Conservation (phyloP, 2,888 invertebrate species). For the Agriopis leucophaearia region DNA sequence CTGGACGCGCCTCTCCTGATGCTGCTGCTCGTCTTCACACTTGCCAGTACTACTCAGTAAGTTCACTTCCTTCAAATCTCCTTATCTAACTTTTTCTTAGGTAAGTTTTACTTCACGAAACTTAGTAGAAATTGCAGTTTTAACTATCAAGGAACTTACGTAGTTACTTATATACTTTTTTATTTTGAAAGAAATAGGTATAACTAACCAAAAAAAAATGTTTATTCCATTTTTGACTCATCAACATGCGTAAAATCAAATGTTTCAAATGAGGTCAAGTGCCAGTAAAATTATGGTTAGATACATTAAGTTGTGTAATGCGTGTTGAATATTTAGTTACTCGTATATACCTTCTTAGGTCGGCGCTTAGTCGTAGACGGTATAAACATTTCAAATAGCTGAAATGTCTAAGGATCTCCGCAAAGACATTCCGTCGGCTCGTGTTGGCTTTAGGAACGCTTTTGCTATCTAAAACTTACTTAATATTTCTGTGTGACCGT, state of each 20-base stretch:
- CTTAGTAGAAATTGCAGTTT: not conserved
- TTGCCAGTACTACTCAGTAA: constrained; percentile 73
- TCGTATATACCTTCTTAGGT: not conserved
- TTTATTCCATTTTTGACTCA: not conserved
- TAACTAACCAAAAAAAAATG: not conserved
- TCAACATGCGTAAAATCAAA: not conserved
- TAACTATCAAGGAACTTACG: not conserved
- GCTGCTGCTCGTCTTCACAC: constrained; percentile 59
- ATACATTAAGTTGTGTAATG: not conserved
- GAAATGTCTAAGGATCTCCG: constrained; percentile 28
- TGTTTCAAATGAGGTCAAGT: not conserved
- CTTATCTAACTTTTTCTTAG: not conserved
- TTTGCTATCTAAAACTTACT: constrained; percentile 28
- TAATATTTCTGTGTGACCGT: constrained; percentile 22
- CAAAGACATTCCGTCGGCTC: constrained; percentile 59
- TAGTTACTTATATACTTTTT: not conserved
- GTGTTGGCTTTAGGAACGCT: constrained; percentile 29
- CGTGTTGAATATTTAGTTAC: not conserved
- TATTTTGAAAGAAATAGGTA: not conserved
- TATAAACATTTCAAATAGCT: constrained; percentile 13
- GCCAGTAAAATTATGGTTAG: not conserved
- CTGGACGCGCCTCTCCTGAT: constrained; percentile 62
- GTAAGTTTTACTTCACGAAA: not conserved
- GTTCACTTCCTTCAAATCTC: constrained; percentile 46
- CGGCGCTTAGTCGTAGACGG: constrained; percentile 11